Evolutionary conservation across 1,140 invertebrate genomes (phyloP).

Genomic region (Drosophila erecta): DNA sequence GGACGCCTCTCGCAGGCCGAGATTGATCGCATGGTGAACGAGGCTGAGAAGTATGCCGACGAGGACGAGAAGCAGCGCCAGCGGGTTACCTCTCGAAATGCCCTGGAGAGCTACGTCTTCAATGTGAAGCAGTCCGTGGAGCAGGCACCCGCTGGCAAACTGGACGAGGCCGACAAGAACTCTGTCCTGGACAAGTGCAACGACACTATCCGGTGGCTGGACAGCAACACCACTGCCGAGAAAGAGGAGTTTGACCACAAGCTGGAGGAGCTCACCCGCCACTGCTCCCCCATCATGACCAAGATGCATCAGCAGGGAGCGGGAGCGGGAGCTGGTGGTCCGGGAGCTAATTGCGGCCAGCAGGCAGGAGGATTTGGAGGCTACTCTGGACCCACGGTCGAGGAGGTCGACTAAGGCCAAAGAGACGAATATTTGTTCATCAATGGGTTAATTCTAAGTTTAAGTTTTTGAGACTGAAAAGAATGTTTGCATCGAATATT

Average conservation of each 20-base stretch:
- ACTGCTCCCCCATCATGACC: constrained; percentile 86
- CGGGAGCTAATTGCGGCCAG: constrained; percentile 7
- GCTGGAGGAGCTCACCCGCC: constrained; percentile 85
- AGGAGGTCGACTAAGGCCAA: constrained; percentile 10
- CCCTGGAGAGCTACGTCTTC: constrained; percentile 90
- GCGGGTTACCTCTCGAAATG: constrained; percentile 86
- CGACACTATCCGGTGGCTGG: constrained; percentile 88
- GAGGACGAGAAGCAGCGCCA: constrained; percentile 89
- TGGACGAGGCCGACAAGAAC: constrained; percentile 87
- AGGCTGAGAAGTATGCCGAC: constrained; percentile 80
- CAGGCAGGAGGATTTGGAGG: constrained; percentile 1
- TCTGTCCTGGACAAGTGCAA: constrained; percentile 86
- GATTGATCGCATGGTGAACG: constrained; percentile 87
- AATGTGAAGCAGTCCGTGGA: constrained; percentile 87
- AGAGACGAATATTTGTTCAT: neutral
- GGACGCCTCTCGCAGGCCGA: constrained; percentile 92
- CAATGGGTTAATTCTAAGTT: neutral
- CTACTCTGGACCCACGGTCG: constrained; percentile 11
- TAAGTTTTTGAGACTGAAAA: constrained; percentile 4
- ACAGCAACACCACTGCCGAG: constrained; percentile 86
- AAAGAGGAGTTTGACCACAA: constrained; percentile 88
- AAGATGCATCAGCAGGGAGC: constrained; percentile 85
- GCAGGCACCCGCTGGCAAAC: constrained; percentile 82
- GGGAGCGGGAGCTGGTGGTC: constrained; percentile 84
- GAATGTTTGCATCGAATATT: neutral